These are phyloP conservation scores for Pollimyrus isidori DNA, from an alignment of 2,113 vertebrate genomes.

Conservation along the genomic window DNA sequence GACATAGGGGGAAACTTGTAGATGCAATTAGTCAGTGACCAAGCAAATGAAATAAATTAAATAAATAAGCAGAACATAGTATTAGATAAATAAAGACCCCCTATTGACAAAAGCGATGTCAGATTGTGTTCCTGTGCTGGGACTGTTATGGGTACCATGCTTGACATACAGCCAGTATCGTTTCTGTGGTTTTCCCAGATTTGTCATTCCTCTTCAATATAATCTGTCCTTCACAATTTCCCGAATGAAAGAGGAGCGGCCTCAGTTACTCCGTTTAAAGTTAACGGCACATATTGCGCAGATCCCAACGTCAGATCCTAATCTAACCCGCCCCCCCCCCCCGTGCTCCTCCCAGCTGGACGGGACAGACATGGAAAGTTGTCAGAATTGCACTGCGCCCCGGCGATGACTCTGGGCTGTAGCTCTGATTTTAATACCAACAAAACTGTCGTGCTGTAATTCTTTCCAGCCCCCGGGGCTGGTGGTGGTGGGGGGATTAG, in stretches of 20 bases:
- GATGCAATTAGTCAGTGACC: background rate
- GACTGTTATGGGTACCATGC: background rate
- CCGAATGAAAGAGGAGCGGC: constrained; percentile 46
- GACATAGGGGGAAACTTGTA: background rate
- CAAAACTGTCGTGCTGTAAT: constrained; percentile 46
- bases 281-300: constrained; percentile 44
- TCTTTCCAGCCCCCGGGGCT: constrained; percentile 46
- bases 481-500: constrained; percentile 26
- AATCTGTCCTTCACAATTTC: constrained; percentile 56
- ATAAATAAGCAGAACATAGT: background rate
- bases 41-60: background rate
- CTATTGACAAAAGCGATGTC: background rate
- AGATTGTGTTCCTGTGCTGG: background rate
- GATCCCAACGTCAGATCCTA: constrained; percentile 51
- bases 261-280: constrained; percentile 35
- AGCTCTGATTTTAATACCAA: constrained; percentile 50
- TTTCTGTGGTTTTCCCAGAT: constrained; percentile 51
- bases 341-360: constrained; percentile 46
- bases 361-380: constrained; percentile 41
- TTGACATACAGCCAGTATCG: constrained; percentile 41
- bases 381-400: constrained; percentile 43
- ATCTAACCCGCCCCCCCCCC: constrained; percentile 46
- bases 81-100: background rate
- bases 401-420: constrained; percentile 32
- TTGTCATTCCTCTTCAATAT: constrained; percentile 35